Evolutionary conservation across 2,888 invertebrate genomes (phyloP), one percentile per base, ranked within the genome.

Genomic region (Timema cristinae): DNA sequence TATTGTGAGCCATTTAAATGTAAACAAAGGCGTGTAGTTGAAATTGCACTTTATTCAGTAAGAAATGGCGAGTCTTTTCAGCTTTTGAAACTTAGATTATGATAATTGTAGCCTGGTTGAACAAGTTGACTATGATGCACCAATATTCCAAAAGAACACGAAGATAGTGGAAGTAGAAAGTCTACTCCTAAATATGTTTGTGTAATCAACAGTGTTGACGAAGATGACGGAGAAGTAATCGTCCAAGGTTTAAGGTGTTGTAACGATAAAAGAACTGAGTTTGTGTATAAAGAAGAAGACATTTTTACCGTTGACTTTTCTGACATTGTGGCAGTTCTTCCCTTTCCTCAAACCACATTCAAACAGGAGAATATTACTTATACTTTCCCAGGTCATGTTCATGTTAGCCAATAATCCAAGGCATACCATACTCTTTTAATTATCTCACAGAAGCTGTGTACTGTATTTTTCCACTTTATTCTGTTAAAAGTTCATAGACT

Each of bases 231-330:
- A 56, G 6, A 56, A 56, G 6, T 56, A 56, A 8, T 56, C 2
- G 56, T 56, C 56, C 56, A 56, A 56, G 13, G 13, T 56, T 56
- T 56, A 56, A 56, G 10, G n/a, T 56, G 7, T 6, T 56, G 11
- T 13, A 56, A 56, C n/a, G 56, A 56, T 56, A 5, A 56, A 56
- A 11, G 7, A 13, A 10, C 56, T 56, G 56, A 6, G 56, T 56
- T 56, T 56, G 13, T 56, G 10, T 52, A 52, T 7, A 56, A 56
- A 56, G 13, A 7, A 56, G 7, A 13, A 8, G 5, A 56, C 16
- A 56, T 56, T 56, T 56, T 56, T 56, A 56, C 56, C n/a, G 56
- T 7, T 56, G 56, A 56, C 56, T 56, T 56, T 56, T 56, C 56
- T 56, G 56, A 6, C 56, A 56, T 56, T 56, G n/a, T 56, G 56